phyloP scores from a whole-genome alignment of 2,797 vertebrate genomes.

The Remorina albescens region DNA sequence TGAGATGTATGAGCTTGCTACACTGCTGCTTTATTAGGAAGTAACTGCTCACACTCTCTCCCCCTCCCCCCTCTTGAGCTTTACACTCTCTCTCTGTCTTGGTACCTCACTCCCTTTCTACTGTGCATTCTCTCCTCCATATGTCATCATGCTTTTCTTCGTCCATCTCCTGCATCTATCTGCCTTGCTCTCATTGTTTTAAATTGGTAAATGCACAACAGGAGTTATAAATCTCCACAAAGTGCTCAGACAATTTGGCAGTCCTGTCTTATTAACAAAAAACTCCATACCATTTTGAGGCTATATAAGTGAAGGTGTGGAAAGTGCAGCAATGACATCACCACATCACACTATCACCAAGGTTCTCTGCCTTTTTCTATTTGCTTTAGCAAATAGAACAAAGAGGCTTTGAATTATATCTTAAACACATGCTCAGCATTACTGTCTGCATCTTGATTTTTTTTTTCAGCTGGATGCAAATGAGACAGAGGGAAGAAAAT shows the following conservation, averaged over 20 bases:
- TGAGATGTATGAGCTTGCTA: constrained; percentile 82
- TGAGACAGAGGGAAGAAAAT: constrained; percentile 91
- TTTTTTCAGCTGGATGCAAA: constrained; percentile 90
- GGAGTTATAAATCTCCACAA: constrained; percentile 57
- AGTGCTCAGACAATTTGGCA: constrained; percentile 44
- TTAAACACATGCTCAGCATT: constrained; percentile 22
- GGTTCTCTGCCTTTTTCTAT: constrained; percentile 19
- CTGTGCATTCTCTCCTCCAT: constrained; percentile 50
- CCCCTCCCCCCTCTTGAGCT: constrained; percentile 27
- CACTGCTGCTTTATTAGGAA: constrained; percentile 83
- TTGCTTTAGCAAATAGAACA: too few relatives aligned
- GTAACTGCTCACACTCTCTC: constrained; percentile 66
- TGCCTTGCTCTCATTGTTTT: constrained; percentile 60
- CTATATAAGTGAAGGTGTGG: constrained; percentile 22
- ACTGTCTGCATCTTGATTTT: constrained; percentile 30
- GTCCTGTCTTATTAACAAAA: constrained; percentile 20
- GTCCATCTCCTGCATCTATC: constrained; percentile 42
- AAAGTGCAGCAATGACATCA: constrained; percentile 37
- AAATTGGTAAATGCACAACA: constrained; percentile 57
- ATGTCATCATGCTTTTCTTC: constrained; percentile 61
- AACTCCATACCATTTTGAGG: too few relatives aligned
- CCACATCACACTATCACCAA: constrained; percentile 12
- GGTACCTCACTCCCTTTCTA: constrained; percentile 26
- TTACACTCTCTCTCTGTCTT: constrained; percentile 28
- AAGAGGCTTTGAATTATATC: too few relatives aligned